Conservation (phyloP, 2,888 invertebrate species). For the Heliconius aoede region DNA sequence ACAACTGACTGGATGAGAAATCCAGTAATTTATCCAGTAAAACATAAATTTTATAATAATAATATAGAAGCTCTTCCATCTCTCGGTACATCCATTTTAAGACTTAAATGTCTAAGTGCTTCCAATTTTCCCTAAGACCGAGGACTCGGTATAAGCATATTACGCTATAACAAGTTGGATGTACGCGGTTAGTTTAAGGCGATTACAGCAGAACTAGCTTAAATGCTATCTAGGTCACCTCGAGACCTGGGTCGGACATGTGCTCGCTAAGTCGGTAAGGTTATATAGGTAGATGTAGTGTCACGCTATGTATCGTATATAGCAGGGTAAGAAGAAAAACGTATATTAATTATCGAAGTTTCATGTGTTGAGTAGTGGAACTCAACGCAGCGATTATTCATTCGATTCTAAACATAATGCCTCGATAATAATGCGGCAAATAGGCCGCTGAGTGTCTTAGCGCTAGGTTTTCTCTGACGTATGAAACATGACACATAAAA, state of each 20-base stretch:
- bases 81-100: neutral
- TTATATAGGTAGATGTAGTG: neutral
- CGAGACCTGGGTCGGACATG: conserved; percentile 21
- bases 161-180: conserved; percentile 3
- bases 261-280: conserved; percentile 6
- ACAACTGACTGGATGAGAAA: no score
- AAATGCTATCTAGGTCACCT: conserved; percentile 32
- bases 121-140: conserved; percentile 11
- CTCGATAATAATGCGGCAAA: no score
- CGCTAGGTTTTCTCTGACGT: no score
- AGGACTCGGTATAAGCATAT: conserved; percentile 11
- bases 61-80: neutral
- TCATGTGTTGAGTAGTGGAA: no score
- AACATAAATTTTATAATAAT: neutral
- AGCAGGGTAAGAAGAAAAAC: no score
- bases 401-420: no score
- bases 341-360: no score
- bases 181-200: conserved; percentile 22
- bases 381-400: no score
- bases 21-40: neutral
- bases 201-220: conserved; percentile 21
- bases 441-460: no score
- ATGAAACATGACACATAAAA: no score
- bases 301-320: no score
- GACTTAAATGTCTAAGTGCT: neutral